phyloP scores from a whole-genome alignment of 2,888 invertebrate genomes.

The Platynereis dumerilii region DNA sequence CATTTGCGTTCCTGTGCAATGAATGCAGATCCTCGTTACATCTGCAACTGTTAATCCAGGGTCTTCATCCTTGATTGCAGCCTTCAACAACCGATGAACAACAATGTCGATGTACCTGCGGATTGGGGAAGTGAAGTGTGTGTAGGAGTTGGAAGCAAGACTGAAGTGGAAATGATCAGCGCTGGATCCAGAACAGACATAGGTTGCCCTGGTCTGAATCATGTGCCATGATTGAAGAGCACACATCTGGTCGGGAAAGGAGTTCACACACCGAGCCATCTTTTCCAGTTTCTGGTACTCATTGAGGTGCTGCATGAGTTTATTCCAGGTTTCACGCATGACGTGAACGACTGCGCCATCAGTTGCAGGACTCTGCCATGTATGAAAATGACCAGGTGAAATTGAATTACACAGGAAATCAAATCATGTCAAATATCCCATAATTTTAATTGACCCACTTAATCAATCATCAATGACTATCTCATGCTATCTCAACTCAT shows the following conservation, averaged over 20 bases:
- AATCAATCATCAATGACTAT: no score
- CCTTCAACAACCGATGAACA: conserved; percentile 78
- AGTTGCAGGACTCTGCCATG: not conserved
- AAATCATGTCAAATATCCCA: no score
- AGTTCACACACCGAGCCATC: not conserved
- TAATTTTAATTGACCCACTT: no score
- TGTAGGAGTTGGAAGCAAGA: conserved; percentile 83
- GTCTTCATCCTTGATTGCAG: conserved; percentile 50
- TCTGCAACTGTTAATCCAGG: not conserved
- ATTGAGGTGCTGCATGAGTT: not conserved
- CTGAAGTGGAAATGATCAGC: conserved; percentile 74
- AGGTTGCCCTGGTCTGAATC: conserved; percentile 44
- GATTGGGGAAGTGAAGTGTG: conserved; percentile 94
- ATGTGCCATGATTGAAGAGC: not conserved
- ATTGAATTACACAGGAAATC: no score
- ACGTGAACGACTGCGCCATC: not conserved
- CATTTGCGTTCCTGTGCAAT: not conserved
- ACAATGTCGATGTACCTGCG: conserved; percentile 83
- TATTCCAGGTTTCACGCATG: not conserved
- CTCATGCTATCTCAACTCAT: no score
- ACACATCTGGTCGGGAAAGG: not conserved
- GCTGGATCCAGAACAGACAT: conserved; percentile 53
- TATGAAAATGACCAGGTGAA: no score
- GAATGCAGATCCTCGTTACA: not conserved
- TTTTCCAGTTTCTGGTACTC: no score